A percentile compares a stretch with the other conserved stretches of the same genome.
These are phyloP conservation scores for Rutpela maculata DNA, from an alignment of 2,888 invertebrate genomes.

Conservation along the genomic window DNA sequence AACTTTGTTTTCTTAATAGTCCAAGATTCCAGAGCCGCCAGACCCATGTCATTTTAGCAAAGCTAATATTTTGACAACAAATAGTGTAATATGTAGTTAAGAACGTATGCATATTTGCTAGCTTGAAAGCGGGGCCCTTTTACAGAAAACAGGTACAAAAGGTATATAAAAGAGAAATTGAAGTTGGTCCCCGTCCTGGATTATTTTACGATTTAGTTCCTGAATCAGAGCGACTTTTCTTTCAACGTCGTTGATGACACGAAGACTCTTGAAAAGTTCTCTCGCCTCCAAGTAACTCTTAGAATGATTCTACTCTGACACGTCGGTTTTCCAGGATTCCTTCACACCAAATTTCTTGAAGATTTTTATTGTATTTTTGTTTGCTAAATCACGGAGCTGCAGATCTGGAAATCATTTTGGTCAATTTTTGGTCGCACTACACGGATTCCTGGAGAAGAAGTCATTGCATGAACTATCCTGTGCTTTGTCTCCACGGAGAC, in stretches of 20 bases:
- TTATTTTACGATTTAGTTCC: conserved; percentile 15
- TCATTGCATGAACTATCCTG: conserved; percentile 1
- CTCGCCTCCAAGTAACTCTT: conserved; percentile 12
- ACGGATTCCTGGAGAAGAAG: conserved; percentile 10
- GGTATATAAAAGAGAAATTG: no score
- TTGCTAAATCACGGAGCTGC: no score
- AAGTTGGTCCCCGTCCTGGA: conserved; percentile 12
- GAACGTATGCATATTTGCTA: no score
- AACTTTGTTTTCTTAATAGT: no score
- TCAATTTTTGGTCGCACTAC: conserved; percentile 11
- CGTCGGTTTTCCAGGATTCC: conserved; percentile 22
- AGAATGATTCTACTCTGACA: conserved; percentile 15
- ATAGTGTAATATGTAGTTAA: no score
- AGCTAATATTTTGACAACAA: no score
- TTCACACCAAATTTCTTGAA: conserved; percentile 9
- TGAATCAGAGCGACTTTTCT: no score
- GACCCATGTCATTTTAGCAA: no score
- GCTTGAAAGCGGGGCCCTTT: no score
- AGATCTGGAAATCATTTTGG: neutral
- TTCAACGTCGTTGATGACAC: conserved; percentile 5
- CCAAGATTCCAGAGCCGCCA: no score
- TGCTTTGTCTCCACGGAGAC: neutral
- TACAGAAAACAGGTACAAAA: no score
- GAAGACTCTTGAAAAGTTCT: conserved; percentile 11
- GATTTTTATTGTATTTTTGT: conserved; percentile 8